These are phyloP conservation scores for Stercorarius parasiticus DNA, from an alignment of 2,113 vertebrate species.

Conservation along the genomic window DNA sequence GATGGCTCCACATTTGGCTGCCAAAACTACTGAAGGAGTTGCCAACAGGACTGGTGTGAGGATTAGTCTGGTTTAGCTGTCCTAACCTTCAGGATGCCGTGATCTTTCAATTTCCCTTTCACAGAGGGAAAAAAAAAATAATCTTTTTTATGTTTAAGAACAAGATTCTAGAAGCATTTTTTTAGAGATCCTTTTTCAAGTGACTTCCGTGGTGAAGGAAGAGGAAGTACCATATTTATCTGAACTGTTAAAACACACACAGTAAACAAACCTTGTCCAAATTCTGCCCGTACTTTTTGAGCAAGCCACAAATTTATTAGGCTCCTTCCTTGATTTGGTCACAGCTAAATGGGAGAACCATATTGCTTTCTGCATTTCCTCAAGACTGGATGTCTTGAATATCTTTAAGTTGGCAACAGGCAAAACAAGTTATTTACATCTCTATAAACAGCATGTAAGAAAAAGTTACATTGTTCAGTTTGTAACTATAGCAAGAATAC, in stretches of 20 bases:
- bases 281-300: not conserved
- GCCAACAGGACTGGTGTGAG: constrained; percentile 1
- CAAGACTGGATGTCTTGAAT: not conserved
- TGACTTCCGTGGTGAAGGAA: not conserved
- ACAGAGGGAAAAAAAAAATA: not conserved
- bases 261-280: not conserved
- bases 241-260: not conserved
- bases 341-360: not conserved
- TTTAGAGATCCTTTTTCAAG: not conserved
- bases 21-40: not conserved
- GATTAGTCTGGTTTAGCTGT: constrained; percentile 30
- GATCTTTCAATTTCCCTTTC: constrained; percentile 2
- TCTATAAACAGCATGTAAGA: not conserved
- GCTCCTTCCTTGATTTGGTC: not conserved
- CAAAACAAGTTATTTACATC: not conserved
- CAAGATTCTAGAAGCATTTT: not conserved
- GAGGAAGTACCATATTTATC: not conserved
- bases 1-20: not conserved
- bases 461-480: not conserved
- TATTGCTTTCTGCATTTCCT: not conserved
- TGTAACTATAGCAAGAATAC: not conserved
- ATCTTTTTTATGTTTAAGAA: not conserved
- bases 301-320: not conserved
- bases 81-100: not conserved
- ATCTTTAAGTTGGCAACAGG: not conserved